These are phyloP conservation scores for Agrilus mali DNA, from an alignment of 2,888 invertebrate species.

Conservation along the genomic window DNA sequence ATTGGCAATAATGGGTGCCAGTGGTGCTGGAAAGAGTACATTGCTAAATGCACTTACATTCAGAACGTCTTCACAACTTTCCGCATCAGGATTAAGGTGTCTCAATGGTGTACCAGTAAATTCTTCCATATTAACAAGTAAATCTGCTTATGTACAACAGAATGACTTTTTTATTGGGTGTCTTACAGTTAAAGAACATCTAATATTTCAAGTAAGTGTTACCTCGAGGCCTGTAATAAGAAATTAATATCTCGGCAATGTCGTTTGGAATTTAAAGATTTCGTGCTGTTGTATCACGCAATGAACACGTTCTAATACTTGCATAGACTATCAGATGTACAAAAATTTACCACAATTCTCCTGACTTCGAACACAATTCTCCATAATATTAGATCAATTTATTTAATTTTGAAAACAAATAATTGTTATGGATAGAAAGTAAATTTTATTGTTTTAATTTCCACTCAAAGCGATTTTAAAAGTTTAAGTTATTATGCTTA, in stretches of 20 bases:
- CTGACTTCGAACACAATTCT: too few relatives aligned
- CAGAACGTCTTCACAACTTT: constrained; percentile 57
- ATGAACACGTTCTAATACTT: too few relatives aligned
- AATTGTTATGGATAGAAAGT: too few relatives aligned
- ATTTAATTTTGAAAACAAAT: too few relatives aligned
- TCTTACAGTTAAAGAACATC: constrained; percentile 78
- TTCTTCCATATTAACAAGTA: constrained; percentile 56
- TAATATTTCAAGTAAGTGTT: constrained; percentile 62
- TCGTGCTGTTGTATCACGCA: too few relatives aligned
- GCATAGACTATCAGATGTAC: too few relatives aligned
- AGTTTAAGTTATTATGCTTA: too few relatives aligned
- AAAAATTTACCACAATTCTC: too few relatives aligned
- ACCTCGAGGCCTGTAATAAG: neutral
- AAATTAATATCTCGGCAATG: neutral
- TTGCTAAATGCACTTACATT: constrained; percentile 81
- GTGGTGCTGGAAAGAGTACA: constrained; percentile 92
- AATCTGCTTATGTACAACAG: constrained; percentile 88
- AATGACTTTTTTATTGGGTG: constrained; percentile 88
- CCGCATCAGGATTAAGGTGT: constrained; percentile 44
- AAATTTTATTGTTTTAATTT: too few relatives aligned
- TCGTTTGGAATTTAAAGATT: too few relatives aligned
- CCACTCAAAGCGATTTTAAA: too few relatives aligned
- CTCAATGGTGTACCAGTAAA: constrained; percentile 69
- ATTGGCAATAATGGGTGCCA: constrained; percentile 78
- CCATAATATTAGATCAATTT: too few relatives aligned